These are phyloP conservation scores for Alentia gelatinosa DNA, from an alignment of 2,888 invertebrate species.

Conservation along the genomic window DNA sequence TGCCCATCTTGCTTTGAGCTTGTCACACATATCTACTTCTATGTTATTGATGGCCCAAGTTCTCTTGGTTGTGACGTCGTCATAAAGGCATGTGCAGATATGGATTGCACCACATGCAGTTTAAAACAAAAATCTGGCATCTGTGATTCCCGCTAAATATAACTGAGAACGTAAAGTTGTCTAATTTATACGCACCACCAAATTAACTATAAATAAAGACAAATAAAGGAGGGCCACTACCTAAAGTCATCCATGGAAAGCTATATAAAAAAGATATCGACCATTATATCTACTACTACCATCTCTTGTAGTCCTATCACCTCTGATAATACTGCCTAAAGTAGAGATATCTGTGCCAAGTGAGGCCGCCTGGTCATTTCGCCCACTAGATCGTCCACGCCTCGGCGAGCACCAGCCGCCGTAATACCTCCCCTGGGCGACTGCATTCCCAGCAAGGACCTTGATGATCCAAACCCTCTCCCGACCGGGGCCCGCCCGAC, in stretches of 20 bases:
- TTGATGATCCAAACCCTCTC: slow-evolving; percentile 10
- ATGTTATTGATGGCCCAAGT: no score
- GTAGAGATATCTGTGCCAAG: slow-evolving; percentile 2
- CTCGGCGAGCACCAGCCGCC: neutral
- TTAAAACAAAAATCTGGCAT: no score
- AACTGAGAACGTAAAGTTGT: no score
- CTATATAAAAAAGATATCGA: neutral
- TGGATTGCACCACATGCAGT: no score
- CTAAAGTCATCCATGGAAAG: neutral
- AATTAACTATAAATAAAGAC: no score
- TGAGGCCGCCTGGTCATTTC: slow-evolving; percentile 7
- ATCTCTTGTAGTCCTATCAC: neutral
- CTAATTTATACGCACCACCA: no score
- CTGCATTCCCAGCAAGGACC: neutral
- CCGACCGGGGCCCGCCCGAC: neutral
- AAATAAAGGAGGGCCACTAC: neutral
- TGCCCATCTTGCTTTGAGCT: no score
- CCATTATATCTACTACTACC: neutral
- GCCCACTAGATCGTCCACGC: neutral
- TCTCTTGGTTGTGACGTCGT: no score
- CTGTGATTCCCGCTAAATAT: no score
- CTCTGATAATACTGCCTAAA: neutral
- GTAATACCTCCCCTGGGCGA: neutral
- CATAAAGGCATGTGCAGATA: no score
- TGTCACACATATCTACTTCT: no score